Percentiles rank a stretch among this genome's conserved stretches.
These are phyloP conservation scores for Apeira syringaria DNA, from an alignment of 2,888 invertebrate genomes.

Conservation along the genomic window DNA sequence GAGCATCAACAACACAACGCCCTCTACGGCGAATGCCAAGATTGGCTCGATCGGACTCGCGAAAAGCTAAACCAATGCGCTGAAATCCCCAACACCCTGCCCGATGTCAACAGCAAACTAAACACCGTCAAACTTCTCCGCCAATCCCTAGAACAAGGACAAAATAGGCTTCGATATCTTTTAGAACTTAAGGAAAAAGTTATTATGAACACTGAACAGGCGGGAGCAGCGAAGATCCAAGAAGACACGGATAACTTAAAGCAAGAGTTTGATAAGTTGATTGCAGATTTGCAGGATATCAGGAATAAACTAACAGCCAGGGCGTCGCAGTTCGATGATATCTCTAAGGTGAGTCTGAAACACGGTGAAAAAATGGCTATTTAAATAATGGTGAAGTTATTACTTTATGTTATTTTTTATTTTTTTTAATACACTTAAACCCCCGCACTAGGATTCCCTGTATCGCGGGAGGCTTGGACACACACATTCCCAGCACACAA, in stretches of 20 bases:
- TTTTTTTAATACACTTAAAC: too few relatives aligned
- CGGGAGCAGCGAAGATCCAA: conserved; percentile 94
- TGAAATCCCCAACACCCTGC: conserved; percentile 90
- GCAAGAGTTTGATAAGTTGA: conserved; percentile 94
- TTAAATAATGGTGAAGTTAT: too few relatives aligned
- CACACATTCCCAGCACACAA: too few relatives aligned
- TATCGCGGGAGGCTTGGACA: too few relatives aligned
- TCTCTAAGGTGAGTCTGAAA: conserved; percentile 88
- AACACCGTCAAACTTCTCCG: conserved; percentile 93
- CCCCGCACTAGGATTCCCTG: too few relatives aligned
- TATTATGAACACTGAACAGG: conserved; percentile 95
- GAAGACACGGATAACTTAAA: conserved; percentile 95
- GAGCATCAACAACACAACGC: conserved; percentile 97
- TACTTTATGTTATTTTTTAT: too few relatives aligned
- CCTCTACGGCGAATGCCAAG: conserved; percentile 95
- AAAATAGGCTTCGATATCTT: conserved; percentile 81
- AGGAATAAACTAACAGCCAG: conserved; percentile 89
- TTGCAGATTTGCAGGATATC: conserved; percentile 91
- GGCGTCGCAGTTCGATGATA: conserved; percentile 92
- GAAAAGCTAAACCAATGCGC: conserved; percentile 93
- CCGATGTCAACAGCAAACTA: conserved; percentile 93
- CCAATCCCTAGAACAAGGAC: conserved; percentile 96
- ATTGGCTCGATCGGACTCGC: conserved; percentile 95
- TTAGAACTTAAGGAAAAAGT: conserved; percentile 66
- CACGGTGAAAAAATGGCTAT: too few relatives aligned